Percentiles rank a stretch among this genome's conserved stretches.
phyloP scores from a whole-genome alignment of 2,888 invertebrate genomes.

The Synanthedon andrenaeformis region DNA sequence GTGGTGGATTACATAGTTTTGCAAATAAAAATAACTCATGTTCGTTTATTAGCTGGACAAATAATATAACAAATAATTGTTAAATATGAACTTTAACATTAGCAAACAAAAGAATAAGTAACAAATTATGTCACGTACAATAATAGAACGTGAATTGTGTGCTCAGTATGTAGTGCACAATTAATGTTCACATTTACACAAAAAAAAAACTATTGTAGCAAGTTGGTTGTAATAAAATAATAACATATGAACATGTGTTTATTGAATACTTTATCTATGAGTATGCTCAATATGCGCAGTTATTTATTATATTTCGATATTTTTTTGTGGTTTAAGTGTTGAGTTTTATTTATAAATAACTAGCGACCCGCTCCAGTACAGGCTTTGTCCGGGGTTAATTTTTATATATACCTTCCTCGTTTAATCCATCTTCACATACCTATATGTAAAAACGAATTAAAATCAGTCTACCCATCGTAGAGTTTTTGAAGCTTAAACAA shows the following conservation, averaged over 20 bases:
- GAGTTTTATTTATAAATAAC: no score
- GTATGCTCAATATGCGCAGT: conserved; percentile 12
- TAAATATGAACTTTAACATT: neutral
- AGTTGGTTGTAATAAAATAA: neutral
- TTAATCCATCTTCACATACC: no score
- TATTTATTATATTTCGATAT: conserved; percentile 3
- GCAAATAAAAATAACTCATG: no score
- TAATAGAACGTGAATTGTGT: conserved; percentile 23
- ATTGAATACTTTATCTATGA: conserved; percentile 13
- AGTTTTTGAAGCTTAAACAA: no score
- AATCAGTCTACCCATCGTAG: no score
- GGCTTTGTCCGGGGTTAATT: no score
- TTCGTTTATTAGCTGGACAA: no score
- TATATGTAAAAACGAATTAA: no score
- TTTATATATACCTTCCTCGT: no score
- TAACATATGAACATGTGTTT: conserved; percentile 27
- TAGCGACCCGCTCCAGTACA: no score
- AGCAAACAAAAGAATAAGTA: conserved; percentile 10
- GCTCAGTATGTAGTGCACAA: conserved; percentile 28
- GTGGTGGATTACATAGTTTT: no score
- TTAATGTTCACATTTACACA: conserved; percentile 17
- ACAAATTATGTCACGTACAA: conserved; percentile 41
- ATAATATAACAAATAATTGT: neutral
- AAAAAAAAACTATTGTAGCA: conserved; percentile 8
- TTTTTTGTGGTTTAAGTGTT: no score